Base-by-base conservation (phyloP, 2,113 vertebrate genomes). In the Microtus ochrogaster region DNA sequence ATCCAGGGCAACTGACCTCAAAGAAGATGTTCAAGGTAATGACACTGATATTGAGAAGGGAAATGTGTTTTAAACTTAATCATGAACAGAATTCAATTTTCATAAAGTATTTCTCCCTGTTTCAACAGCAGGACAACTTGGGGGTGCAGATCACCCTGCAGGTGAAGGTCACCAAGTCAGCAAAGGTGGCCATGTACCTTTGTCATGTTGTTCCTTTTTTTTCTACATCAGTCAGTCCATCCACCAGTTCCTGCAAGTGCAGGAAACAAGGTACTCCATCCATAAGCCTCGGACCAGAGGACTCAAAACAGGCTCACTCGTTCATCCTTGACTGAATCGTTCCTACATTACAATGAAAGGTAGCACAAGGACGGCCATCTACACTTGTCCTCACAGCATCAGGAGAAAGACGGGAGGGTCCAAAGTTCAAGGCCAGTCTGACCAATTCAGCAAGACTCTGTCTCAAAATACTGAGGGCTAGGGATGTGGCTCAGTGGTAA, bases 21-120 rank as follows among this genome's bases (percentile, higher is more conserved):
- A 81, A 93, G 73, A 93, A n/a, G 65, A 93, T 22, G 30, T 72
- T 97, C 85, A 92, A 98, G 79, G 91, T 96, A 79, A 97, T 24
- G 76, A 93, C 55, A 49, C 2, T 85, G 88, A 91, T 84, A 91
- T 74, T 85, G 85, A 94, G 36, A 82, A 55, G 26, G 36, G 17
- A 90, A 52, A 33, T 68, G 0, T 63, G 81, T 39, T 95, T 85
- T 90, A 94, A 78, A 70, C 86, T 79, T 89, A 95, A 90, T 91
- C 65, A 93, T 39, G 24, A 95, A 73, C 47, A n/a, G 92, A 94
- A 79, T 90, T 93, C 78, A 95, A 94, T 92, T 72, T 89, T 96
- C 81, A 94, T 49, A 96, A 96, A 47, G 16, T 5, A 85, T 84
- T 89, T 91, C 78, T 87, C 70, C 70, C 17, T 49, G 74, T 90